Evolutionary conservation across 37 sponge, comb jelly and placozoan genomes (phyloP).

Genomic region (Halisarca cf. caerulea): DNA sequence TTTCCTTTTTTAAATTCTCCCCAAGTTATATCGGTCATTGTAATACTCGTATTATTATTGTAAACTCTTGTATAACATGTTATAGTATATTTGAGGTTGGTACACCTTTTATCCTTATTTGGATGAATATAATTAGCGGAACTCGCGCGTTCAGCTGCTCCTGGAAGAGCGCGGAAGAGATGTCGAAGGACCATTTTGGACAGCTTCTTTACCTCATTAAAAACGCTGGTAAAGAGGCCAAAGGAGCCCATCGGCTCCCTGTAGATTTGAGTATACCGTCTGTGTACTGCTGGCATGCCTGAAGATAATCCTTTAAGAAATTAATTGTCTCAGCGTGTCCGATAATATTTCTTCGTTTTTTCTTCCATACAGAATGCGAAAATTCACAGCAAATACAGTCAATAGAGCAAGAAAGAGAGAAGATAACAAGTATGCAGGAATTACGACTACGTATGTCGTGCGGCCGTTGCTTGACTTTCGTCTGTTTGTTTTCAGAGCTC

Average conservation of each 20-base stretch:
- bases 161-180: too few species aligned
- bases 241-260: neutral
- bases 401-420: conserved; percentile 4
- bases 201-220: conserved; percentile 2
- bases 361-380: neutral
- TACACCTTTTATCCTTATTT: neutral
- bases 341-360: too few species aligned
- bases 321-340: too few species aligned
- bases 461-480: neutral
- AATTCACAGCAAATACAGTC: conserved; percentile 13
- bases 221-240: neutral
- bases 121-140: neutral
- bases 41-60: neutral
- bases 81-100: too few species aligned
- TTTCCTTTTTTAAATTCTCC: too few species aligned
- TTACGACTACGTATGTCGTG: neutral
- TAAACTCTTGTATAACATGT: neutral
- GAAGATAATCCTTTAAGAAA: too few species aligned
- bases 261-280: too few species aligned
- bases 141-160: too few species aligned
- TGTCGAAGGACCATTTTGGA: neutral
- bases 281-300: too few species aligned
- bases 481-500: neutral
- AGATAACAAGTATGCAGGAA: neutral
- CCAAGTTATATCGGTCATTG: too few species aligned